Evolutionary conservation across 2,113 vertebrate species (phyloP).

Genomic region (Octodon degus): DNA sequence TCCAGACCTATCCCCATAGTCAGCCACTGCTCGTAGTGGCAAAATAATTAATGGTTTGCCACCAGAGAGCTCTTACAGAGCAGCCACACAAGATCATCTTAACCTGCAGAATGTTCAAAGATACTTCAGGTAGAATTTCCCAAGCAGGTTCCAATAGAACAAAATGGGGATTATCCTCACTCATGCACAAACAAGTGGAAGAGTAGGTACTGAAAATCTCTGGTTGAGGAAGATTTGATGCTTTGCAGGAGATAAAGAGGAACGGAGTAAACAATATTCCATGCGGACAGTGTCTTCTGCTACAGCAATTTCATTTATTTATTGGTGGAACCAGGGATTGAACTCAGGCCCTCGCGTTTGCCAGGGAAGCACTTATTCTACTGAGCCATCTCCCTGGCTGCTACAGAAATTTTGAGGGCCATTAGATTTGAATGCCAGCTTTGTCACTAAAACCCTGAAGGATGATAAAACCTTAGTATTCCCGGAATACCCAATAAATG

Average conservation of each 20-base stretch:
- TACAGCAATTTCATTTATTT: conserved; percentile 5
- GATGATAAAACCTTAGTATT: conserved; percentile 58
- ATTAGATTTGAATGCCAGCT: conserved; percentile 48
- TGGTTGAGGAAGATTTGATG: conserved; percentile 31
- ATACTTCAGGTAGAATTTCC: conserved; percentile 20
- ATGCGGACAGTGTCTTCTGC: neutral
- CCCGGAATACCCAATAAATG: neutral
- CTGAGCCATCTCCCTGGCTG: neutral
- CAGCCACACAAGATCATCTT: neutral
- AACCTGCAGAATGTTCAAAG: conserved; percentile 9
- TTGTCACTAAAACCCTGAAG: conserved; percentile 13
- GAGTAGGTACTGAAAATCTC: conserved; percentile 14
- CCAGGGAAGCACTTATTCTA: too few species aligned
- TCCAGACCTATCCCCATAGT: neutral
- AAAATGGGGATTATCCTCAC: neutral
- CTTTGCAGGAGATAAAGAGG: conserved; percentile 53
- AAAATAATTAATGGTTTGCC: conserved; percentile 42
- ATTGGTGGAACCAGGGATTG: too few species aligned
- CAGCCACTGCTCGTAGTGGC: neutral
- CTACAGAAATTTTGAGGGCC: conserved; percentile 28
- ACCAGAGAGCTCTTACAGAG: conserved; percentile 6
- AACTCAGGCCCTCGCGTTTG: too few species aligned
- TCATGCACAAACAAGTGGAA: conserved; percentile 5
- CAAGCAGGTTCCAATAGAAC: conserved; percentile 8
- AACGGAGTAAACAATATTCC: neutral